Conservation (phyloP, 1,140 invertebrate species). For the Daktulosphaira vitifoliae region DNA sequence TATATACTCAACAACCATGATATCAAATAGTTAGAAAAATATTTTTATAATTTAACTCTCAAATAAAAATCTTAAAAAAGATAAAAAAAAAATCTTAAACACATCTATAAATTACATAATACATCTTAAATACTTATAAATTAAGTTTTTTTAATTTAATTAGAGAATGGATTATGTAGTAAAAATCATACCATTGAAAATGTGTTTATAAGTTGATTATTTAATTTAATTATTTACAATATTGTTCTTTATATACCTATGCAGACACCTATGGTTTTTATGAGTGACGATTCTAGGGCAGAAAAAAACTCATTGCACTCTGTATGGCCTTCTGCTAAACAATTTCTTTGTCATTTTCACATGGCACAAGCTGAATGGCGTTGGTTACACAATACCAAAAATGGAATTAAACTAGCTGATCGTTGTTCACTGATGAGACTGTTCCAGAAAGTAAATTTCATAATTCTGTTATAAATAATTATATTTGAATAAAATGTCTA, state of each 20-base stretch:
- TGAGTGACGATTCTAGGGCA: conserved; percentile 21
- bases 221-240: conserved; percentile 2
- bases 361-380: conserved; percentile 23
- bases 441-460: conserved; percentile 9
- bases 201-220: no score
- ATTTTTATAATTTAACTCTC: no score
- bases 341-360: conserved; percentile 19
- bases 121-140: no score
- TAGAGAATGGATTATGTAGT: no score
- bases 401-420: conserved; percentile 1
- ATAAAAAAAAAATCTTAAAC: no score
- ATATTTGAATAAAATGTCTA: neutral
- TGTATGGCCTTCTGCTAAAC: neutral
- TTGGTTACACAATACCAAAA: conserved; percentile 8
- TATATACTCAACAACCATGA: no score
- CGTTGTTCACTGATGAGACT: neutral
- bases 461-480: conserved; percentile 3
- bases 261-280: conserved; percentile 4
- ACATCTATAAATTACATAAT: no score
- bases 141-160: no score
- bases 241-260: neutral
- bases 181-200: no score
- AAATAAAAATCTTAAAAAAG: no score
- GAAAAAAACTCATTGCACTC: conserved; percentile 14
- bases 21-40: no score